phyloP scores from a whole-genome alignment of 2,888 invertebrate genomes.

The Drosophila phalerata region DNA sequence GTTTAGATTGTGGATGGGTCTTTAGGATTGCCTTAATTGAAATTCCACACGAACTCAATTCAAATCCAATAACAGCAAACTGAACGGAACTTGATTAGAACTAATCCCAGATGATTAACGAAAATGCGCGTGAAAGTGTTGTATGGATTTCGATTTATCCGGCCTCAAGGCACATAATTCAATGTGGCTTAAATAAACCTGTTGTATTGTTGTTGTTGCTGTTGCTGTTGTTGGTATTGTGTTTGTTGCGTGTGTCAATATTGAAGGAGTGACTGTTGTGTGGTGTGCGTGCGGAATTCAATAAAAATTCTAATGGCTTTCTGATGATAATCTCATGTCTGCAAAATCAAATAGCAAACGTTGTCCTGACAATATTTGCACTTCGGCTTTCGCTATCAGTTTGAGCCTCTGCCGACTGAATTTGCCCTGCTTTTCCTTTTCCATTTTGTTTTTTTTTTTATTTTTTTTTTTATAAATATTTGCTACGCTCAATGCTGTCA shows the following conservation, averaged over 20 bases:
- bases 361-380: slow-evolving; percentile 62
- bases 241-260: slow-evolving; percentile 27
- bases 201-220: slow-evolving; percentile 33
- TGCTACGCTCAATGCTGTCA: slow-evolving; percentile 69
- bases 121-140: slow-evolving; percentile 76
- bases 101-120: slow-evolving; percentile 77
- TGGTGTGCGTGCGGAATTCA: slow-evolving; percentile 78
- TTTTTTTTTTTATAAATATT: slow-evolving; percentile 57
- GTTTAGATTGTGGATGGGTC: background rate
- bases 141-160: slow-evolving; percentile 44
- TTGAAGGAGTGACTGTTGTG: slow-evolving; percentile 23
- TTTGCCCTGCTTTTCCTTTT: too few species aligned
- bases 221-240: slow-evolving; percentile 22
- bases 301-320: slow-evolving; percentile 82
- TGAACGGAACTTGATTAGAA: slow-evolving; percentile 68
- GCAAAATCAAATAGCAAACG: slow-evolving; percentile 75
- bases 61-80: slow-evolving; percentile 67
- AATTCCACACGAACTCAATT: slow-evolving; percentile 71
- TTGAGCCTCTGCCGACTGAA: too few species aligned
- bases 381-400: slow-evolving; percentile 37
- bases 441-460: slow-evolving; percentile 1
- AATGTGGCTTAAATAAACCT: slow-evolving; percentile 60
- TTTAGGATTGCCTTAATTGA: slow-evolving; percentile 63
- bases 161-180: slow-evolving; percentile 63
- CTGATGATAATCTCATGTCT: slow-evolving; percentile 81